Conservation (phyloP, 2,797 vertebrate genomes). For the Parambassis ranga region DNA sequence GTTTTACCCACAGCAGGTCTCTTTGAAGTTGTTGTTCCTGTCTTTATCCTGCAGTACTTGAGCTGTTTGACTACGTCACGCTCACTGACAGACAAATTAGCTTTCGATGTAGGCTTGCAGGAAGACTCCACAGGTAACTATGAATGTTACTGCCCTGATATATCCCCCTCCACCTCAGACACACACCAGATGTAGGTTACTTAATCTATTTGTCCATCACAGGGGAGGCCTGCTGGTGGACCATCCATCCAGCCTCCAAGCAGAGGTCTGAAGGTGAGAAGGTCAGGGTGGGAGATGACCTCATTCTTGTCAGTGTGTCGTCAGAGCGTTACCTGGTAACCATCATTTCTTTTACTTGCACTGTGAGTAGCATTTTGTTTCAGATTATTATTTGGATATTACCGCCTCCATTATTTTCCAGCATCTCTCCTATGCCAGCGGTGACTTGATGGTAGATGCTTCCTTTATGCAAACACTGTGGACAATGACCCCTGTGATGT, state of each 20-base stretch:
- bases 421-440: conserved; percentile 94
- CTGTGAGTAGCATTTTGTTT: neutral
- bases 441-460: conserved; percentile 93
- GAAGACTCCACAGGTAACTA: conserved; percentile 89
- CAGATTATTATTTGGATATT: neutral
- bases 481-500: conserved; percentile 96
- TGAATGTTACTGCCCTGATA: neutral
- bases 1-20: neutral
- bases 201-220: neutral
- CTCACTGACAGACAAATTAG: conserved; percentile 93
- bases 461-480: conserved; percentile 98
- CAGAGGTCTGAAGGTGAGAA: conserved; percentile 96
- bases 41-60: conserved; percentile 81
- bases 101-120: conserved; percentile 93
- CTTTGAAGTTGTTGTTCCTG: neutral
- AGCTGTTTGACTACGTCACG: conserved; percentile 93
- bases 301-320: conserved; percentile 95
- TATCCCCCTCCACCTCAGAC: neutral
- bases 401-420: conserved; percentile 46
- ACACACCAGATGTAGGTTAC: neutral
- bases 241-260: conserved; percentile 93
- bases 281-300: conserved; percentile 93
- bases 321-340: conserved; percentile 93
- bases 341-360: neutral
- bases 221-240: conserved; percentile 98